A percentile compares a stretch with the other conserved stretches of the same genome.
phyloP scores from a whole-genome alignment of 2,113 vertebrate genomes.

The Anguilla rostrata region DNA sequence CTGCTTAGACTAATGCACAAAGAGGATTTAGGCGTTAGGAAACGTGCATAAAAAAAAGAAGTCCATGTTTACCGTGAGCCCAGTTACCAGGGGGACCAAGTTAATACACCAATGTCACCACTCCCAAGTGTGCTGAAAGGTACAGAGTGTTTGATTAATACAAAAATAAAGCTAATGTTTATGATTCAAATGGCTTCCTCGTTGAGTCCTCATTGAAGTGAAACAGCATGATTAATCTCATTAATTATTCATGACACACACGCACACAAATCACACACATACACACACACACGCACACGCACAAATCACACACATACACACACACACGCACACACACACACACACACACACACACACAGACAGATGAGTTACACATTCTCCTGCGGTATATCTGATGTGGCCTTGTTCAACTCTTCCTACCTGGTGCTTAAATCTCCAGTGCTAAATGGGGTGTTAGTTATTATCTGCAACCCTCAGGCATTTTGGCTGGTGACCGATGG shows the following conservation, averaged over 20 bases:
- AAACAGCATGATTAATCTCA: not conserved
- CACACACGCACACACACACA: too few relatives aligned
- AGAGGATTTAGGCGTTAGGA: too few relatives aligned
- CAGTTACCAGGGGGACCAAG: too few relatives aligned
- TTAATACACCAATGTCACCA: too few relatives aligned
- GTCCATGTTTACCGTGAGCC: too few relatives aligned
- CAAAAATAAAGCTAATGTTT: not conserved
- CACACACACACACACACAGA: not conserved
- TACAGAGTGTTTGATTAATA: not conserved
- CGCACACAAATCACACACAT: not conserved
- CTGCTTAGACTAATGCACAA: too few relatives aligned
- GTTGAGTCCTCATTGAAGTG: not conserved
- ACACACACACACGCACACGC: not conserved
- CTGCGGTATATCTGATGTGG: not conserved
- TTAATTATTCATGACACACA: not conserved
- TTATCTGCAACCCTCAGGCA: not conserved
- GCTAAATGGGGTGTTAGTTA: not conserved
- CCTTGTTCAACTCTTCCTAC: not conserved
- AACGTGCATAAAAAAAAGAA: too few relatives aligned
- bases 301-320: too few relatives aligned
- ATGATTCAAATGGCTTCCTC: not conserved
- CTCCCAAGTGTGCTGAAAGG: not conserved
- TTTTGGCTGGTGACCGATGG: not conserved
- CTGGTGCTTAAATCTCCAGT: too few relatives aligned
- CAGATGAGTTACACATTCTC: not conserved